phyloP scores from a whole-genome alignment of 2,888 invertebrate genomes.

The Lepetodrilus schrolli region DNA sequence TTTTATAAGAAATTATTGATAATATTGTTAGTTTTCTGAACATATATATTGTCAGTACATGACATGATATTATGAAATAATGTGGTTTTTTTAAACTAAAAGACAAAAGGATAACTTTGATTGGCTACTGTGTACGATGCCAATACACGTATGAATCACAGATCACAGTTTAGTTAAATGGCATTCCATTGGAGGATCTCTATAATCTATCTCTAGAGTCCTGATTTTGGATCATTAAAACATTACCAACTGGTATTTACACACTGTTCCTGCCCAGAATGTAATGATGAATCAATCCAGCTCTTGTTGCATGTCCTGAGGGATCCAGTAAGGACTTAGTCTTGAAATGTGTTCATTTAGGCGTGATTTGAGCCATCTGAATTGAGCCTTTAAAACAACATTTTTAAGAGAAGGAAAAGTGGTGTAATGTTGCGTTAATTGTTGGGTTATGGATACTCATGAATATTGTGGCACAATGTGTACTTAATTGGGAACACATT shows the following conservation, averaged over 20 bases:
- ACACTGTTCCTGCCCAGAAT: neutral
- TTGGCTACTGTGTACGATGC: too few relatives aligned
- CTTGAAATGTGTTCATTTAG: neutral
- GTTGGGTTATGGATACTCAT: too few relatives aligned
- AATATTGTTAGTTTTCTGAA: too few relatives aligned
- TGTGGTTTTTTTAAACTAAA: too few relatives aligned
- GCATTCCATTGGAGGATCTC: too few relatives aligned
- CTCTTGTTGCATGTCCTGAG: neutral
- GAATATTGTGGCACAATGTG: neutral
- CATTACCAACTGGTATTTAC: neutral
- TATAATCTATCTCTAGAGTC: too few relatives aligned
- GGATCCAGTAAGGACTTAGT: neutral
- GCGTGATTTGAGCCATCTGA: neutral
- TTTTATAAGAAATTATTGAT: too few relatives aligned
- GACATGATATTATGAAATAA: too few relatives aligned
- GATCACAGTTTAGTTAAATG: too few relatives aligned
- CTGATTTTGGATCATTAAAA: conserved; percentile 6
- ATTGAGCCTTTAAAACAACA: neutral
- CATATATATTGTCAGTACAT: too few relatives aligned
- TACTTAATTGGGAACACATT: neutral
- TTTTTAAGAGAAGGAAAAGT: neutral
- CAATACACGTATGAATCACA: neutral
- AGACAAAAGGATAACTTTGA: too few relatives aligned
- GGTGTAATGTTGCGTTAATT: neutral
- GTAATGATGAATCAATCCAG: neutral